phyloP scores from a whole-genome alignment of 23 tunicate species.

The Phallusia fumigata region DNA sequence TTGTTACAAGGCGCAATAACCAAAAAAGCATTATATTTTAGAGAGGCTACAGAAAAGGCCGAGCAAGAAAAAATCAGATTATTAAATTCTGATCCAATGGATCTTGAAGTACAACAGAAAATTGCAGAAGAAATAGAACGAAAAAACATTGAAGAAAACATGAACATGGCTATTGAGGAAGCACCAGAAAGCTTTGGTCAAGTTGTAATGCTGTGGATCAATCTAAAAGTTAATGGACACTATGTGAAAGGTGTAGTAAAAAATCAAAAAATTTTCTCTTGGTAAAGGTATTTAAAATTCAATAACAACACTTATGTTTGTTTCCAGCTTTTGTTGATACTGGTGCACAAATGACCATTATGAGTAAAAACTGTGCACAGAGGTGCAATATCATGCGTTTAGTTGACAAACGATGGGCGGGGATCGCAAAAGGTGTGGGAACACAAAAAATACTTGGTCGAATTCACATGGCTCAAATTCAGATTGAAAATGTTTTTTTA shows the following conservation, averaged over 20 bases:
- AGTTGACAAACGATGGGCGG: conserved; percentile 81
- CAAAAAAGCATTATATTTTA: not conserved
- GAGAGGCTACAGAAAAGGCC: conserved; percentile 46
- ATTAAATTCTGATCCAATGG: conserved; percentile 80
- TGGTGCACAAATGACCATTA: conserved; percentile 98
- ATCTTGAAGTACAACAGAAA: conserved; percentile 73
- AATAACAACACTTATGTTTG: not conserved
- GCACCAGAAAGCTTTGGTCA: conserved; percentile 88
- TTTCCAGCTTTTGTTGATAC: conserved; percentile 93
- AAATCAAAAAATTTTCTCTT: no score
- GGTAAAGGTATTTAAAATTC: no score
- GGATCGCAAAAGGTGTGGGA: conserved; percentile 83
- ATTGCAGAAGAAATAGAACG: conserved; percentile 84
- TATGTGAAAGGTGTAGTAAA: conserved; percentile 93
- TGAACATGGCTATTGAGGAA: conserved; percentile 93
- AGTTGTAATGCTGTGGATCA: conserved; percentile 91
- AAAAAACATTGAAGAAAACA: conserved; percentile 89
- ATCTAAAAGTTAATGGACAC: conserved; percentile 80
- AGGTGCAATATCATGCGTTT: conserved; percentile 88
- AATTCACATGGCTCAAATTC: conserved; percentile 92
- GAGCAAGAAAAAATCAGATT: conserved; percentile 38
- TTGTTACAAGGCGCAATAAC: not conserved
- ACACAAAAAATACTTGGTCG: conserved; percentile 92
- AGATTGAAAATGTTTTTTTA: conserved; percentile 83
- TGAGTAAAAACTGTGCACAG: conserved; percentile 91